Base-by-base conservation (phyloP, 2,888 invertebrate genomes). In the Rotaria socialis region DNA sequence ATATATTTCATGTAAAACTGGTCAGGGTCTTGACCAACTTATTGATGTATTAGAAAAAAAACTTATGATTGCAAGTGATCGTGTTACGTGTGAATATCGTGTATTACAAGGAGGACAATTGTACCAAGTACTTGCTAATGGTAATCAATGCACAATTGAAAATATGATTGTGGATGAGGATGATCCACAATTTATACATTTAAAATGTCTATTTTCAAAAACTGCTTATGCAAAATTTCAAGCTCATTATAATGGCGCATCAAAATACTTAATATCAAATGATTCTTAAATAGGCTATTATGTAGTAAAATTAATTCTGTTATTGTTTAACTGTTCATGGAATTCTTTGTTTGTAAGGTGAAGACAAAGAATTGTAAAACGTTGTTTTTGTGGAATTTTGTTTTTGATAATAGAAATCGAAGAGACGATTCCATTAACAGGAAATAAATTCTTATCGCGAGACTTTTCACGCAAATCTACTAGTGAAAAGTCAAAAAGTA, bases 1-100 rank as follows among this genome's bases (percentile, higher is more conserved):
- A 5, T 87, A 91, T 50, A 89, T 92, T 10, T 92, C 94, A 50
- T 93, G 93, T 22, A 92, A 93, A 0, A 91, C 90, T 56, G 91
- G 92, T 47, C 87, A 89, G 85, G 91, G 93, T 24, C 89, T 94
- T 60, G 90, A 92, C 87, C 88, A 91, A 43, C 89, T 94, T 86
- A 89, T 90, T 27, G 85, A 89, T 24, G 88, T 89, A 88, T 89
- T 94, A 50, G 92, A 94, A 89, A 88, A 91, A 52, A 90, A 91
- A 86, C 89, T 94, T 58, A 89, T 94, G 47, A n/a, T 80, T 43
- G 47, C n/a, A 24, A 80, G 80, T 47, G 80, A 80, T 47, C 80
- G 80, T 24, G n/a, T 80, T 47, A 24, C 43, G 24, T 24, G 43
- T 47, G 22, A 47, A 80, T 80, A 47, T 47, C 80, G 80, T 80